Evolutionary conservation across 92 coral and sea anemone genomes (phyloP), one percentile per base, ranked within the genome.

Genomic region (Porites divaricata): DNA sequence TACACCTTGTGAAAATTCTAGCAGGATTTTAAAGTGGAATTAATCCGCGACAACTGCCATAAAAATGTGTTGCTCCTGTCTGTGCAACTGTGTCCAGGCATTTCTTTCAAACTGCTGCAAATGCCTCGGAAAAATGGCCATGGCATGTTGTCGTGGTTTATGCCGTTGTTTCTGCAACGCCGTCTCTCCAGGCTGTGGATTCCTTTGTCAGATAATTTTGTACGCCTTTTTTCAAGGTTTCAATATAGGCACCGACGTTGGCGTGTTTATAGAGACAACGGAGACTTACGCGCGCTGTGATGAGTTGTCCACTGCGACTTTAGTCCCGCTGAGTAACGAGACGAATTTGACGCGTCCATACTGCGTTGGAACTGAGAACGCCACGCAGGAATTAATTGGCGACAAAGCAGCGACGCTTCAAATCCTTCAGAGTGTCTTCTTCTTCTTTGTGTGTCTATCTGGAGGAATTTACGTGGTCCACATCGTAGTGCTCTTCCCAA

Each of bases 151-250:
- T 78, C 93, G 95, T 2, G 95, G 92, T 4, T 61, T 93, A 9
- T 94, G 98, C 35, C 91, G 91, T 1, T 91, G 95, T 22, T 94
- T 94, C 84, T 94, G 98, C 85, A 93, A 92, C 54, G 93, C 98
- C 11, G 92, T 94, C 4, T 92, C 95, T 20, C 90, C 93, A 6
- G 98, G 95, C 1, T 89, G 93, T 22, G 98, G 91, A 17, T 94
- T 92, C 72, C 90, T 94, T 57, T 86, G 89, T 50, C 98, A 94
- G 73, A 94, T 94, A 61, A 64, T 94, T 70, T 75, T 94, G 20
- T 94, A 94, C 89, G 98, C 93, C n/a, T 11, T 89, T 15, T 90
- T 94, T 77, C 98, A 94, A 87, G 98, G 98, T 9, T 94, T 94
- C 87, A 94, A 94, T 81, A 91, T 94, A 23, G 98, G 93, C 59